Evolutionary conservation across 2,888 invertebrate species (phyloP), one percentile per base, ranked within the genome.

Genomic region (Sinelater perroti): DNA sequence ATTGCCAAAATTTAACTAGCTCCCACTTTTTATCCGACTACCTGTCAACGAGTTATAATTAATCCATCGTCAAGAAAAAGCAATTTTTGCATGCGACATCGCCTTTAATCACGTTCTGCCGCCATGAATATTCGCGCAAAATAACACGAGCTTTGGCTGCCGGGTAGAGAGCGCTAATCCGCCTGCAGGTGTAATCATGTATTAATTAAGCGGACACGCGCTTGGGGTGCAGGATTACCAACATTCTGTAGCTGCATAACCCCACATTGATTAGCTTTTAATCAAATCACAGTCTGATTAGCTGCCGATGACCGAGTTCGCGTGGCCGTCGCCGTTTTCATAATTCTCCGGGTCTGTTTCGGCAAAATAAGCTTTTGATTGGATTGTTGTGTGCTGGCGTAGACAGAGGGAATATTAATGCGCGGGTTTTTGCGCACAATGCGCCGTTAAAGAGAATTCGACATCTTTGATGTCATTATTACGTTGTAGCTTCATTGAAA

Each of bases 141-240:
- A 56, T 56, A 56, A 56, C 49, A 52, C 35, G 46, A 56, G 57
- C 57, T 55, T 60, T 47, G 33, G 51, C 44, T 59, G 60, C 55
- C 47, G 63, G 42, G 46, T 57, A 47, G 51, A 46, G 51, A 49
- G 54, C 55, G 58, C 60, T 59, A 67, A 69, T 66, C 65, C 63
- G 65, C 70, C 68, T 70, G 69, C 69, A 72, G 72, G 71, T 71
- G 68, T 72, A 72, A 73, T 73, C 72, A 72, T 69, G 71, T 72
- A 73, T 73, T 73, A 73, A 73, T 73, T 72, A 73, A 72, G 68
- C 69, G 70, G 71, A 71, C 71, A 72, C 69, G 71, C 61, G 69
- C 65, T 62, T 60, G 54, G 66, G 63, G 67, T 66, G 57, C 63
- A 67, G 70, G 69, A 68, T 71, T 70, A 69, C 65, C 64, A 65